Evolutionary conservation across 1,140 invertebrate genomes (phyloP).

Genomic region (Battus philenor): DNA sequence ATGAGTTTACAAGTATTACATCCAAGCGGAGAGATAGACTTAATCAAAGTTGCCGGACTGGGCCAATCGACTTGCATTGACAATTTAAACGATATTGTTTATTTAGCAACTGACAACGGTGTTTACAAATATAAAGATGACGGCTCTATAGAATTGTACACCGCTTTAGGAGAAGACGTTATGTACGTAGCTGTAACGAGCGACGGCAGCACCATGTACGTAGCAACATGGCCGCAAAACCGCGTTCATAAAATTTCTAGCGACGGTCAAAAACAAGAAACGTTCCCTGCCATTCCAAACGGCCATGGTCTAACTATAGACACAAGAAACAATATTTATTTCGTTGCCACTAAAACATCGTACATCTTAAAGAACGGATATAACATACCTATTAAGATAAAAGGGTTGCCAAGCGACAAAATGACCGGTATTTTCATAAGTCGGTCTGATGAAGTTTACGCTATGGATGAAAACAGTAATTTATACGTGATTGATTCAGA

Average conservation of each 20-base stretch:
- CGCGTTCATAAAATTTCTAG: conserved; percentile 54
- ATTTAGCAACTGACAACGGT: conserved; percentile 64
- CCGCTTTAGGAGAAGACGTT: conserved; percentile 57
- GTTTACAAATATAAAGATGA: conserved; percentile 65
- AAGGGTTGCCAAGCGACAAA: conserved; percentile 50
- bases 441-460: conserved; percentile 51
- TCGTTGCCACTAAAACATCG: conserved; percentile 55
- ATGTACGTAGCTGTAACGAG: conserved; percentile 56
- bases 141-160: conserved; percentile 40
- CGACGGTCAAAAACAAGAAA: conserved; percentile 48
- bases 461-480: conserved; percentile 63
- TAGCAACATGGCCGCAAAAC: conserved; percentile 66
- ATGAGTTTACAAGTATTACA: conserved; percentile 55
- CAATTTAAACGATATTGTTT: conserved; percentile 65
- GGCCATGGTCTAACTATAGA: conserved; percentile 59
- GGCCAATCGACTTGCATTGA: conserved; percentile 59
- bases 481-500: conserved; percentile 48
- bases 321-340: conserved; percentile 57
- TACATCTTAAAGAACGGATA: conserved; percentile 49
- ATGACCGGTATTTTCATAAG: conserved; percentile 58
- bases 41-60: conserved; percentile 51
- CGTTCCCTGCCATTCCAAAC: conserved; percentile 49
- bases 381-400: conserved; percentile 53
- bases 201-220: conserved; percentile 50
- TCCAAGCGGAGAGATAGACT: conserved; percentile 42